Evolutionary conservation across 2,888 invertebrate species (phyloP), one percentile per base, ranked within the genome.

Genomic region (Diplazon laetatorius): DNA sequence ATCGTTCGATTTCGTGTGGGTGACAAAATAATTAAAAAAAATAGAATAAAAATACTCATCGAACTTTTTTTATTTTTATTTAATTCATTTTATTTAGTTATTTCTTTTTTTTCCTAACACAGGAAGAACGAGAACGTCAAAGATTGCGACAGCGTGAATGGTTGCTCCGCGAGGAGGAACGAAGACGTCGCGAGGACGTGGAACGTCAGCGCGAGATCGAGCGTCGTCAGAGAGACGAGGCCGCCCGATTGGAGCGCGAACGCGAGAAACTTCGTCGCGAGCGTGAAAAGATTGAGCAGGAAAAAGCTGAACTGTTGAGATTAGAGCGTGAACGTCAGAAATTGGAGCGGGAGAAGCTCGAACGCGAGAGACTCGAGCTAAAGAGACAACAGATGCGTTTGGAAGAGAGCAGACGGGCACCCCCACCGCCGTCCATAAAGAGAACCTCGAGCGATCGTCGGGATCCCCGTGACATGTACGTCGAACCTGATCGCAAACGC

Each of bases 241-340:
- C 97, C 42, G 93, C 95, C 52, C 94, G 96, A 65, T 93, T 97
- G 65, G 95, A 95, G 77, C 93, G 96, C 62, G 97, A 97, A 89
- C 93, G 96, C 25, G 96, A 96, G 86, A 96, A 96, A 87, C 91
- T 97, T 80, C 93, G 96, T 55, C 92, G 96, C 12, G 98, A 98
- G 91, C 94, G 97, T 20, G 97, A 97, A 86, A 95, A 95, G 83
- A 94, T 98, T 68, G 98, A 98, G 88, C 94, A 96, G 2, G 97
- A 97, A 88, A 96, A 96, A 91, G 95, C 96, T 14, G 97, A 98
- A 88, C 90, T 97, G 22, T 92, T 97, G 82, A 94, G 96, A 65
- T 90, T 97, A 81, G 97, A 97, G 89, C 93, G 97, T 14, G 97
- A 97, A 89, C 93, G 97, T 60, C 97, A 97, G 87, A 94, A 96